A percentile compares a stretch with the other conserved stretches of the same genome.
These are phyloP conservation scores for Crotalus horridus DNA, from an alignment of 2,113 vertebrate genomes.

Conservation along the genomic window DNA sequence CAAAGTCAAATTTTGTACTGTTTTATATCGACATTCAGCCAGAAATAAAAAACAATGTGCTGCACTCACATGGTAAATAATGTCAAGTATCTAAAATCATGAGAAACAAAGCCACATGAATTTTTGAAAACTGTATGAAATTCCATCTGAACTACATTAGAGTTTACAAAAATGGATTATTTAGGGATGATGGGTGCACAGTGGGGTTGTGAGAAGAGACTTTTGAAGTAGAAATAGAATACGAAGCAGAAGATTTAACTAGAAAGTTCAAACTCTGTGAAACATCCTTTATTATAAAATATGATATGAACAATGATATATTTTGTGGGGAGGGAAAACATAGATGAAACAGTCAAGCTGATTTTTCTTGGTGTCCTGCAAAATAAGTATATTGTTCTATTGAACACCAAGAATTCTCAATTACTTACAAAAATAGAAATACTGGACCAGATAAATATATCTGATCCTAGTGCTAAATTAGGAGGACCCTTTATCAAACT, in stretches of 20 bases:
- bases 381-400: neutral
- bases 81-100: neutral
- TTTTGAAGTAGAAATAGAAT: neutral
- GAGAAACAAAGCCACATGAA: neutral
- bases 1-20: neutral
- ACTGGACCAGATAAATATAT: neutral
- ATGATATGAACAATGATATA: neutral
- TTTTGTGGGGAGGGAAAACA: neutral
- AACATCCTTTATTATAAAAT: neutral
- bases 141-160: neutral
- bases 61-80: neutral
- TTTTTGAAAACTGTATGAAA: neutral
- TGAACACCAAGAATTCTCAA: neutral
- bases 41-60: constrained; percentile 10
- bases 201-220: neutral
- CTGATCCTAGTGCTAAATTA: neutral
- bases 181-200: neutral
- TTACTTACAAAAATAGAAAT: neutral
- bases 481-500: neutral
- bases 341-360: neutral
- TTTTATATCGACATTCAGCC: neutral
- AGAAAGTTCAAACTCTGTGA: neutral
- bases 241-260: neutral
- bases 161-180: neutral
- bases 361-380: neutral